Percentiles rank a stretch among this genome's conserved stretches.
Evolutionary conservation across 2,113 vertebrate genomes (phyloP).

Genomic region (Dasypus novemcinctus): DNA sequence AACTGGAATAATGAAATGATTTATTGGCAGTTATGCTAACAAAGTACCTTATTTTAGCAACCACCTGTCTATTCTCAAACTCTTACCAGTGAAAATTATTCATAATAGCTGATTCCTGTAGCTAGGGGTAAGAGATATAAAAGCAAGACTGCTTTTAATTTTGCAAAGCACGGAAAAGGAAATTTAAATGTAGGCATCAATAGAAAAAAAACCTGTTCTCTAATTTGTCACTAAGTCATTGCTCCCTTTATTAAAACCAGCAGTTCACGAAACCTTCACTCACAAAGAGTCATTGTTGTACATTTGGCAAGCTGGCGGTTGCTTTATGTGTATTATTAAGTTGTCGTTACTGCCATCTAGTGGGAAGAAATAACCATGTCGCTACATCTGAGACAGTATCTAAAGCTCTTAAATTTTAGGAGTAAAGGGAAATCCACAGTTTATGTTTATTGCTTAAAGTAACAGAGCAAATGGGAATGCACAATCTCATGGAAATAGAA

Average conservation of each 20-base stretch:
- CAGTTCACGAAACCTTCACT: conserved; percentile 27
- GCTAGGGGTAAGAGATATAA: not conserved
- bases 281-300: conserved; percentile 60
- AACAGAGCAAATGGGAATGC: not conserved
- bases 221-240: conserved; percentile 63
- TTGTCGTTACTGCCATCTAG: conserved; percentile 86
- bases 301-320: conserved; percentile 50
- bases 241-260: conserved; percentile 38
- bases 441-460: not conserved
- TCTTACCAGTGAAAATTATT: not conserved
- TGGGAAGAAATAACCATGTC: conserved; percentile 66
- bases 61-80: conserved; percentile 7
- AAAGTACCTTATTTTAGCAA: conserved; percentile 5
- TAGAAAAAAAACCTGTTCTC: conserved; percentile 19
- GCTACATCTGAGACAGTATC: not conserved
- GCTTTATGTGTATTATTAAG: conserved; percentile 74
- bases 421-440: not conserved
- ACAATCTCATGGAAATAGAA: not conserved
- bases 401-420: not conserved
- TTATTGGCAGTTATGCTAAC: conserved; percentile 34
- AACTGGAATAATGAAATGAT: not conserved
- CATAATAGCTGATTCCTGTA: not conserved
- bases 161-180: not conserved
- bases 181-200: conserved; percentile 42
- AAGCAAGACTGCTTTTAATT: not conserved